These are phyloP conservation scores for Leptinotarsa lineolata DNA, from an alignment of 1,140 invertebrate species.

Conservation along the genomic window DNA sequence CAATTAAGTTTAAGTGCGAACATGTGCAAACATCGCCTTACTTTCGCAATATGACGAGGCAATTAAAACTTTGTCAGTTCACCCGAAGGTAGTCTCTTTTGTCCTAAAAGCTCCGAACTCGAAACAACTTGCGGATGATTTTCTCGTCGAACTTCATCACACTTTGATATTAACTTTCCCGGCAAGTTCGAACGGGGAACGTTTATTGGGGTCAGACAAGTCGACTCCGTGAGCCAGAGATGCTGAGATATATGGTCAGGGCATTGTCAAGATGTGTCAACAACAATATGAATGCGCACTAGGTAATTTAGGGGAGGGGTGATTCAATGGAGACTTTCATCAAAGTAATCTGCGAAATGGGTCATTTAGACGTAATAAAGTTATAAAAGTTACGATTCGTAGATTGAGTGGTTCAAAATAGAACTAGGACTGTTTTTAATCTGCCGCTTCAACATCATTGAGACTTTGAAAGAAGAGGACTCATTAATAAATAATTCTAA, in stretches of 20 bases:
- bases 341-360: no score
- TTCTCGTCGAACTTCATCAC: not conserved
- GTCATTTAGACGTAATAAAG: no score
- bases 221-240: not conserved
- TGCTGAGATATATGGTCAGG: not conserved
- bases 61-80: constrained; percentile 6
- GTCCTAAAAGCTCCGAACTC: constrained; percentile 1
- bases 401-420: no score
- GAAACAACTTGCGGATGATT: not conserved
- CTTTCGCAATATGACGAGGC: constrained; percentile 4
- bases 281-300: not conserved
- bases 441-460: no score
- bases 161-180: constrained; percentile 4
- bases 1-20: constrained; percentile 8
- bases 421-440: no score
- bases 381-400: no score
- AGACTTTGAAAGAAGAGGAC: no score
- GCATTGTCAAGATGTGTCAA: not conserved
- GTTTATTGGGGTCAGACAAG: constrained; percentile 5
- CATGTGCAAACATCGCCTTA: not conserved
- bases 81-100: not conserved
- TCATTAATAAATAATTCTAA: no score
- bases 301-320: not conserved
- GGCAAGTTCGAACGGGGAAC: not conserved
- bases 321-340: no score